Base-by-base conservation (phyloP, 2,888 invertebrate species). In the Ptycholaimellus sp. region DNA sequence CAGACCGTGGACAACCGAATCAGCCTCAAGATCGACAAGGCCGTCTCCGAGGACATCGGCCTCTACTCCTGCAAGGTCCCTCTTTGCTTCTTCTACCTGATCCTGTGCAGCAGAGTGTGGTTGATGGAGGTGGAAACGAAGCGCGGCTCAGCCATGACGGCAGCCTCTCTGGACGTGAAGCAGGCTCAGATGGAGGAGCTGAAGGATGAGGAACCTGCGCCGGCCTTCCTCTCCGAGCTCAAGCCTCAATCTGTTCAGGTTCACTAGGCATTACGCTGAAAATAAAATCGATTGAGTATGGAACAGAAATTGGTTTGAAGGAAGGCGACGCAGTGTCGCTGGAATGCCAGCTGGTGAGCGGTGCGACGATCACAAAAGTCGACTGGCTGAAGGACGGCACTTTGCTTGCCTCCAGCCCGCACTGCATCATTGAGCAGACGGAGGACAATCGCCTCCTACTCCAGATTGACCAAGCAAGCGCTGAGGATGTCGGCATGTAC, bases 31-130 rank as follows among this genome's bases (percentile, higher is more conserved):
- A 82, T 93, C 64, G 80, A 83, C 57, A 81, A 85, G 53, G 85
- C 85, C 9, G 76, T 74, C 54, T 80, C 80, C 0, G 81, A 82
- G 57, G 90, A 93, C 59, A 81, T 83, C 4, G 93, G 93, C 1
- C 67, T 82, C 23, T 93, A 93, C 60, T 83, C 83, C 0, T 87
- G 90, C 54, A 81, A 87, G 1, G 87, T 87, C 0, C 82, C 83
- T 58, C 93, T 90, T n/a, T 72, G 76, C n/a, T n/a, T n/a, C n/a
- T n/a, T n/a, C n/a, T n/a, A n/a, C n/a, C n/a, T n/a, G n/a, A n/a
- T n/a, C n/a, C n/a, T n/a, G n/a, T n/a, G n/a, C n/a, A n/a, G n/a
- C n/a, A n/a, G n/a, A n/a, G n/a, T n/a, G n/a, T n/a, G n/a, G n/a
- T n/a, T n/a, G n/a, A n/a, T n/a, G 80, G n/a, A n/a, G n/a, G n/a